phyloP scores from a whole-genome alignment of 2,113 vertebrate genomes.

The Odontesthes bonariensis region DNA sequence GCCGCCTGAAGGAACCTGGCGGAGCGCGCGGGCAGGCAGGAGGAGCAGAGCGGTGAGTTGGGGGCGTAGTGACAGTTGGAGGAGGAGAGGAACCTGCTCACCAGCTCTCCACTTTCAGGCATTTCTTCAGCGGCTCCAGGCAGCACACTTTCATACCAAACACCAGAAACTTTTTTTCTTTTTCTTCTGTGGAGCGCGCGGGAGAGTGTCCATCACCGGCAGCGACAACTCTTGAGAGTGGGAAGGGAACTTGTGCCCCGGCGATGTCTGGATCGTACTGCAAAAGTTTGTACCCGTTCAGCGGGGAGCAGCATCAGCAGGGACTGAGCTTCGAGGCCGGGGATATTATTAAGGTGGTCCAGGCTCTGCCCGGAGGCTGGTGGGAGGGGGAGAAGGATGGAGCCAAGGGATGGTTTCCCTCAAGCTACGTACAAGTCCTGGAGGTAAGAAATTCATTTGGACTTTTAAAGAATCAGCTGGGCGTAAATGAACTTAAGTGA shows the following conservation, averaged over 20 bases:
- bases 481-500: not conserved
- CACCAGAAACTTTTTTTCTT: not conserved
- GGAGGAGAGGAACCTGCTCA: conserved; percentile 50
- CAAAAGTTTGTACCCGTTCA: conserved; percentile 92
- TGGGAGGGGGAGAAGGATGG: conserved; percentile 98
- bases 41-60: conserved; percentile 5
- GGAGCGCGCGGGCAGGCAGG: conserved; percentile 4
- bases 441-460: conserved; percentile 85
- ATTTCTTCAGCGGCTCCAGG: not conserved
- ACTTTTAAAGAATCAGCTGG: not conserved
- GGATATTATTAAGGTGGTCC: conserved; percentile 90
- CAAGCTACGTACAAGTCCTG: conserved; percentile 93
- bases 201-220: not conserved
- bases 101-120: conserved; percentile 9
- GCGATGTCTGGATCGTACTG: conserved; percentile 85
- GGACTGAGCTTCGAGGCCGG: conserved; percentile 92
- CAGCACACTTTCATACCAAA: not conserved
- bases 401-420: conserved; percentile 92
- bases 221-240: not conserved
- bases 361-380: conserved; percentile 93
- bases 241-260: not conserved
- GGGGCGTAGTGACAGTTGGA: conserved; percentile 23
- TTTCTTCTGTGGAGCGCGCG: not conserved
- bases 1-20: not conserved
- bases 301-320: conserved; percentile 91